These are phyloP conservation scores for Cydia amplana DNA, from an alignment of 1,140 invertebrate species.

Conservation along the genomic window DNA sequence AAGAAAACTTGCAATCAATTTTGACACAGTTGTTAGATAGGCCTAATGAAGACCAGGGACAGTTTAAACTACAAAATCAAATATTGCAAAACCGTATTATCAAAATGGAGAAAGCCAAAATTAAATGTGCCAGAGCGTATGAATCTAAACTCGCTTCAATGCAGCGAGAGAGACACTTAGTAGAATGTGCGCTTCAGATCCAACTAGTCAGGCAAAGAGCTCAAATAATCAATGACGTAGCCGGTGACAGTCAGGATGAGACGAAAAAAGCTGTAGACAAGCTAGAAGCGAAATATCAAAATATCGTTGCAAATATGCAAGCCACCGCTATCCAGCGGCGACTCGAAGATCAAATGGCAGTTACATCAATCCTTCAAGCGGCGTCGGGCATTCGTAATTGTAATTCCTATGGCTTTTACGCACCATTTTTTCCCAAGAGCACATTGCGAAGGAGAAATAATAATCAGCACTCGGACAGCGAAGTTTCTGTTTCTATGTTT, in stretches of 20 bases:
- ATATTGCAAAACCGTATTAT: conserved; percentile 59
- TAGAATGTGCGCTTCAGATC: conserved; percentile 62
- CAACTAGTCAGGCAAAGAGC: conserved; percentile 63
- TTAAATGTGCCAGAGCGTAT: conserved; percentile 53
- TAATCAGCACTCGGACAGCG: conserved; percentile 44
- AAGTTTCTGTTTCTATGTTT: conserved; percentile 43
- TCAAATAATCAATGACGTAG: conserved; percentile 56
- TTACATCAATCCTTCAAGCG: conserved; percentile 63
- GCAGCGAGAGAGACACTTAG: conserved; percentile 62
- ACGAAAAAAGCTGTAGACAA: conserved; percentile 55
- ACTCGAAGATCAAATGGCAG: conserved; percentile 65
- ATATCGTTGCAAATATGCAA: conserved; percentile 69
- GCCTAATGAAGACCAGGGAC: conserved; percentile 47
- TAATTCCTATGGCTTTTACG: conserved; percentile 26
- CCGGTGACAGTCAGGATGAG: conserved; percentile 62
- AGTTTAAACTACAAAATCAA: conserved; percentile 45
- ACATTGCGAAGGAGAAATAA: conserved; percentile 44
- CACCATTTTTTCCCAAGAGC: conserved; percentile 44
- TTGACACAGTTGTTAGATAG: conserved; percentile 52
- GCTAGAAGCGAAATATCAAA: conserved; percentile 70
- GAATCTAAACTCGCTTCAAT: conserved; percentile 59
- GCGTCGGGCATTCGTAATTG: conserved; percentile 51
- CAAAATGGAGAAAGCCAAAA: conserved; percentile 59
- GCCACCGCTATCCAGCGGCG: conserved; percentile 65
- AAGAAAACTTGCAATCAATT: conserved; percentile 49